Percentiles rank a stretch among this genome's conserved stretches.
These are phyloP conservation scores for Smutsia gigantea DNA, from an alignment of 2,797 vertebrate genomes.

Conservation along the genomic window DNA sequence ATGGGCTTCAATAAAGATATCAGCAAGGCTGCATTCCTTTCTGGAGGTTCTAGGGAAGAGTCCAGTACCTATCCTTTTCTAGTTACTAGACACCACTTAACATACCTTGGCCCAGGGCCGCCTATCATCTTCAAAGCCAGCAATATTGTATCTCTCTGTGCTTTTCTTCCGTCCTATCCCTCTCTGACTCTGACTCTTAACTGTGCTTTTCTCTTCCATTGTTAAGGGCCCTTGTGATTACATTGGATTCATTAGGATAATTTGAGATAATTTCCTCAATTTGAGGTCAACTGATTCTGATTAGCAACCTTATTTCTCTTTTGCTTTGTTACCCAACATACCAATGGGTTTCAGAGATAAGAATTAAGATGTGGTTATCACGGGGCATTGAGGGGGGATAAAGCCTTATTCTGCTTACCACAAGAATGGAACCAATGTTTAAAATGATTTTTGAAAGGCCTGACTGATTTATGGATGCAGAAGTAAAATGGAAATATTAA, in stretches of 20 bases:
- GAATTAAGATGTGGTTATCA: not conserved
- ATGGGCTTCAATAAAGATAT: not conserved
- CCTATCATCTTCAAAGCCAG: not conserved
- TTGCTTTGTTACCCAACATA: not conserved
- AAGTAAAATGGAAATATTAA: not conserved
- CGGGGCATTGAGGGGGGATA: not conserved
- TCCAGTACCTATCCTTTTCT: not conserved
- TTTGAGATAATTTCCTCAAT: not conserved
- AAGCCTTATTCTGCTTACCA: not conserved
- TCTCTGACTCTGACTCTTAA: not conserved
- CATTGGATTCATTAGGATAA: not conserved
- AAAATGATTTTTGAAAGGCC: not conserved
- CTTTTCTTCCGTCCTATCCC: not conserved
- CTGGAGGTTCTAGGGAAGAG: not conserved
- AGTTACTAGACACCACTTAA: too few species aligned
- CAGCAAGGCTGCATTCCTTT: not conserved
- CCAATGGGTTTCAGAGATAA: not conserved
- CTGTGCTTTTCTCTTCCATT: not conserved
- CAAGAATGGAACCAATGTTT: not conserved
- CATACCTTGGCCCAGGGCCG: not conserved
- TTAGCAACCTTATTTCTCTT: not conserved
- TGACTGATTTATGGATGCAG: not conserved
- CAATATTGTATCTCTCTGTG: accelerated
- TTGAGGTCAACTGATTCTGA: not conserved
- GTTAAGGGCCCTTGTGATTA: not conserved